phyloP scores from a whole-genome alignment of 2,797 vertebrate species.

The Limnodromus scolopaceus region DNA sequence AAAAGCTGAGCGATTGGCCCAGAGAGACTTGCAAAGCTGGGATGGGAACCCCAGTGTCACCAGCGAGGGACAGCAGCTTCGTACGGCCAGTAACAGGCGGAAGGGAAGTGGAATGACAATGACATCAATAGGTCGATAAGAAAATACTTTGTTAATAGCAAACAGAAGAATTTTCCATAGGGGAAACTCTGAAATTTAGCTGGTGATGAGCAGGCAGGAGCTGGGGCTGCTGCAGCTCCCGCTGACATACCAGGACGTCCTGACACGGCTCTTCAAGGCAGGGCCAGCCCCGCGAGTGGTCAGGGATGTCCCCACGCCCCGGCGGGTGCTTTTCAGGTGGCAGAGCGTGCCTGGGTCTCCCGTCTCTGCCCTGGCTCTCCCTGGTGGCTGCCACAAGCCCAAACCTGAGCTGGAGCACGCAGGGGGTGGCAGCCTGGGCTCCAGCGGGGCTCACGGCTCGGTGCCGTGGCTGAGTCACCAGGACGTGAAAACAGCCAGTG shows the following conservation, averaged over 20 bases:
- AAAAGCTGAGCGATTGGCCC: neutral
- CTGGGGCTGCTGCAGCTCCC: neutral
- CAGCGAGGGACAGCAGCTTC: neutral
- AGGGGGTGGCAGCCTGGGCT: neutral
- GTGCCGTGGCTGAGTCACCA: neutral
- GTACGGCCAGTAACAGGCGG: neutral
- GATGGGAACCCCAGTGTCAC: neutral
- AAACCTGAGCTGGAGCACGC: accelerated
- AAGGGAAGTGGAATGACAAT: neutral
- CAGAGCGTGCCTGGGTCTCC: neutral
- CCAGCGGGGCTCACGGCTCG: accelerated
- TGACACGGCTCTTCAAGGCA: accelerated
- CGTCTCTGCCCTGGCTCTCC: neutral
- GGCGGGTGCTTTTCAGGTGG: accelerated
- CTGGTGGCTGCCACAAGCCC: neutral
- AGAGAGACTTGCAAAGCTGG: neutral
- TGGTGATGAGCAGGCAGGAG: neutral
- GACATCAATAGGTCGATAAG: neutral
- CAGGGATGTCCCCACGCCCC: too few relatives aligned
- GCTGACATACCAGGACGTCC: too few relatives aligned
- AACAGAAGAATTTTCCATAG: neutral
- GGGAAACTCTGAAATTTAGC: neutral
- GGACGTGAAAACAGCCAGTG: accelerated
- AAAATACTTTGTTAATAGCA: neutral
- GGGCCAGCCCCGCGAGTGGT: neutral